A percentile compares a stretch with the other conserved stretches of the same genome.
Conservation (phyloP, 2,888 invertebrate genomes). For the Cheilosia urbana region DNA sequence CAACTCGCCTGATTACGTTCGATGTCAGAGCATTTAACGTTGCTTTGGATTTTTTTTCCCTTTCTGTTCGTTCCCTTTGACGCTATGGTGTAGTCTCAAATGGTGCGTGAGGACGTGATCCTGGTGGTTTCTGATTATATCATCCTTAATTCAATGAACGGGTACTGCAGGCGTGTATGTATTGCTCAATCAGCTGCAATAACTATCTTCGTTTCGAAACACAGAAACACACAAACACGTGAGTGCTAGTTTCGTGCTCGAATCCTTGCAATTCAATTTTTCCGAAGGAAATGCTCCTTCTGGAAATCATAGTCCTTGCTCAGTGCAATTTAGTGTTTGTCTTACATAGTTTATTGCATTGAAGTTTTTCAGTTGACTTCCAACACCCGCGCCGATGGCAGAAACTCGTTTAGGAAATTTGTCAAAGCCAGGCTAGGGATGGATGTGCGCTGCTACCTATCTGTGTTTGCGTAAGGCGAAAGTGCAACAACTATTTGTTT, state of each 20-base stretch:
- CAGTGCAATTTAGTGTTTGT: slow-evolving; percentile 67
- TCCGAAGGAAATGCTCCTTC: neutral
- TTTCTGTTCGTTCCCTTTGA: slow-evolving; percentile 31
- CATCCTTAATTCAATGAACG: slow-evolving; percentile 23
- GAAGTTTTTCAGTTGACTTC: slow-evolving; percentile 9
- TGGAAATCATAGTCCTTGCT: neutral
- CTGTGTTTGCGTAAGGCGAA: slow-evolving; percentile 38
- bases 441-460: neutral
- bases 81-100: slow-evolving; percentile 29
- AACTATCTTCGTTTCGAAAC: neutral
- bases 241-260: slow-evolving; percentile 17
- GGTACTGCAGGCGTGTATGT: slow-evolving; percentile 3
- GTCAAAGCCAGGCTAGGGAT: slow-evolving; percentile 53
- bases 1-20: slow-evolving; percentile 73
- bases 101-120: slow-evolving; percentile 62
- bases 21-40: slow-evolving; percentile 66
- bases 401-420: slow-evolving; percentile 66
- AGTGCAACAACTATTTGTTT: slow-evolving; percentile 69
- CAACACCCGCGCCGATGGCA: neutral
- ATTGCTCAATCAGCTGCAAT: slow-evolving; percentile 34
- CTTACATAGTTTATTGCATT: slow-evolving; percentile 62
- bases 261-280: slow-evolving; percentile 39
- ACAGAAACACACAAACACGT: neutral
- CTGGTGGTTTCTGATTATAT: slow-evolving; percentile 54
- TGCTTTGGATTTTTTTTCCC: slow-evolving; percentile 20